A percentile compares a stretch with the other conserved stretches of the same genome.
Conservation (phyloP, 2,113 vertebrate genomes). For the Deroptyus accipitrinus region DNA sequence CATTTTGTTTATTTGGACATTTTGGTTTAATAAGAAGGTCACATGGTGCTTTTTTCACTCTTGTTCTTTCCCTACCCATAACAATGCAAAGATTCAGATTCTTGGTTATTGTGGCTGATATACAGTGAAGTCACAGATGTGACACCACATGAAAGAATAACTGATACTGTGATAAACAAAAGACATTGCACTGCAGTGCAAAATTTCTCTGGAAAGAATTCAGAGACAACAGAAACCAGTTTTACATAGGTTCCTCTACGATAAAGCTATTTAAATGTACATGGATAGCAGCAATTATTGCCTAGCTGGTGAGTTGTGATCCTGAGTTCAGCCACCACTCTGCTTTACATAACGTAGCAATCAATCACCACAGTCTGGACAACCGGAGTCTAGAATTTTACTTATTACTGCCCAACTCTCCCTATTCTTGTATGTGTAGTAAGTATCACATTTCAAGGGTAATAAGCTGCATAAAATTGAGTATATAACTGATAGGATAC, state of each 20-base stretch:
- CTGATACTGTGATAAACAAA: not conserved
- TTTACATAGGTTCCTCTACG: not conserved
- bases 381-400: not conserved
- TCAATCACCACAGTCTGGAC: not conserved
- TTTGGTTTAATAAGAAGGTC: not conserved
- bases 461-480: not conserved
- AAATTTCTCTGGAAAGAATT: not conserved
- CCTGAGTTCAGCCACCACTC: not conserved
- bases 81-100: not conserved
- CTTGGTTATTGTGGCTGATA: not conserved
- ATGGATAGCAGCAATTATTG: not conserved
- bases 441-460: not conserved
- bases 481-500: not conserved
- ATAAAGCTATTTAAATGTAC: not conserved
- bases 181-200: not conserved
- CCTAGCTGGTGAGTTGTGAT: not conserved
- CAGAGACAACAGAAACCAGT: not conserved
- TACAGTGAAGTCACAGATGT: not conserved
- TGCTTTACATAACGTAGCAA: not conserved
- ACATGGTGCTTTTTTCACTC: fast-evolving
- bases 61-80: not conserved
- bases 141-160: not conserved
- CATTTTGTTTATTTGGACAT: not conserved
- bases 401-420: not conserved
- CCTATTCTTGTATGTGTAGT: not conserved